Evolutionary conservation across 2,797 vertebrate genomes (phyloP), one percentile per base, ranked within the genome.

Genomic region (Emys orbicularis): DNA sequence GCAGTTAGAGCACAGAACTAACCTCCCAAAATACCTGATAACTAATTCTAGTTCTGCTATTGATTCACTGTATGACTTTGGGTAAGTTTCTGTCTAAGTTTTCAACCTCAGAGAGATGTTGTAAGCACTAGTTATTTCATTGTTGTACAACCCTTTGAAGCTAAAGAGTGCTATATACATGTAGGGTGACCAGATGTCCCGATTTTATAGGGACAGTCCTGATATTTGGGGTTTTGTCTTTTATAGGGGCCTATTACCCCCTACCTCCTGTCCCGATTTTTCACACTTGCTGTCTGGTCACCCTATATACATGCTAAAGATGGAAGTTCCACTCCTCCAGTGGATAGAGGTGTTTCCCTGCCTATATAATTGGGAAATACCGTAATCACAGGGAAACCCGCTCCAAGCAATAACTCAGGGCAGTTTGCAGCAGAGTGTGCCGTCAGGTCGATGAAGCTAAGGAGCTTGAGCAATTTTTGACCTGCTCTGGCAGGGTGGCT

Each of bases 81-180:
- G 5, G 6, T n/a, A 90, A 95, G 18, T 1, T 7, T 87, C 85
- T 52, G 0, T 7, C 85, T 72, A 79, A 47, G 5, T 88, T 86
- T 65, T 65, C 31, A 65, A 18, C 31, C 59, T 83, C 8, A 41
- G 2, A 4, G 16, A 29, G 37, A 81, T 19, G 81, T 19, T 18
- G 13, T 92, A 87, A 83, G 15, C 5, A n/a, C 6, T 21, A 1
- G 9, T 34, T 1, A 54, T 74, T 86, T 80, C 0, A 0, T 31
- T 65, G 16, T 82, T 6, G 16, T 49, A 54, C 3, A 25, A 15
- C 15, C 54, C 82, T 72, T 44, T 47, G 54, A 57, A 89, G 76
- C n/a, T 19, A 5, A 59, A 72, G 72, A 57, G 13, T 56, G 19
- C 19, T 53, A 19, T 12, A 31, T 84, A 57, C 41, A 41, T 41